These are phyloP conservation scores for Eristalis pertinax DNA, from an alignment of 2,888 invertebrate species.

Conservation along the genomic window DNA sequence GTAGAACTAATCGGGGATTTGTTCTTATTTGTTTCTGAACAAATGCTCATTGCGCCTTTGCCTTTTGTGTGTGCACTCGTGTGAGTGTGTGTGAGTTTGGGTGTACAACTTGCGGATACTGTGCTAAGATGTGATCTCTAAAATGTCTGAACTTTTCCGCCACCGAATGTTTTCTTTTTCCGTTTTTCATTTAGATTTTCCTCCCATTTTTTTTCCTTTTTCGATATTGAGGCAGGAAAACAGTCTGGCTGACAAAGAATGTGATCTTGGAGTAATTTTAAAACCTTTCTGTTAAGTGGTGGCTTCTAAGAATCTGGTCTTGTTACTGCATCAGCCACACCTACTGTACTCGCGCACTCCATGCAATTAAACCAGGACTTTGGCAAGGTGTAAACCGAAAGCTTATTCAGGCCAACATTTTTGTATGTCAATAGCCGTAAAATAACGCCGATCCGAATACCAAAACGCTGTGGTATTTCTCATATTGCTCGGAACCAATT, in stretches of 20 bases:
- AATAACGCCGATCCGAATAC: no score
- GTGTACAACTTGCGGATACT: slow-evolving; percentile 55
- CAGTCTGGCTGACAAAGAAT: slow-evolving; percentile 22
- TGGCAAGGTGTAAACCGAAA: no score
- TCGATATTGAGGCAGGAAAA: slow-evolving; percentile 36
- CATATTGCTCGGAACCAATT: no score
- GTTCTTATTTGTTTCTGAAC: slow-evolving; percentile 34
- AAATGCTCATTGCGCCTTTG: slow-evolving; percentile 35
- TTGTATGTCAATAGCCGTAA: no score
- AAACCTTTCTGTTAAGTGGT: no score
- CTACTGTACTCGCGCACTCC: no score
- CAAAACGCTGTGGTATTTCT: no score
- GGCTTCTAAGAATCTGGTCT: not conserved
- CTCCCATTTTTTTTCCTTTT: not conserved
- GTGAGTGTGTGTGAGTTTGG: slow-evolving; percentile 14
- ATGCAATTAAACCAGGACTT: no score
- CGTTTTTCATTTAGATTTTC: slow-evolving; percentile 41
- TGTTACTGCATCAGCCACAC: no score
- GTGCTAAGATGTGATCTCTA: slow-evolving; percentile 61
- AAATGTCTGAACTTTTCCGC: slow-evolving; percentile 68
- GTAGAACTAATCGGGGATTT: slow-evolving; percentile 22
- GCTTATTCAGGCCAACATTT: no score
- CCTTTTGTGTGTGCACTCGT: slow-evolving; percentile 17
- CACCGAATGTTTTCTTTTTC: slow-evolving; percentile 39
- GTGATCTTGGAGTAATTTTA: not conserved